Evolutionary conservation across 2,888 invertebrate species (phyloP).

Genomic region (Orthosia gracilis): DNA sequence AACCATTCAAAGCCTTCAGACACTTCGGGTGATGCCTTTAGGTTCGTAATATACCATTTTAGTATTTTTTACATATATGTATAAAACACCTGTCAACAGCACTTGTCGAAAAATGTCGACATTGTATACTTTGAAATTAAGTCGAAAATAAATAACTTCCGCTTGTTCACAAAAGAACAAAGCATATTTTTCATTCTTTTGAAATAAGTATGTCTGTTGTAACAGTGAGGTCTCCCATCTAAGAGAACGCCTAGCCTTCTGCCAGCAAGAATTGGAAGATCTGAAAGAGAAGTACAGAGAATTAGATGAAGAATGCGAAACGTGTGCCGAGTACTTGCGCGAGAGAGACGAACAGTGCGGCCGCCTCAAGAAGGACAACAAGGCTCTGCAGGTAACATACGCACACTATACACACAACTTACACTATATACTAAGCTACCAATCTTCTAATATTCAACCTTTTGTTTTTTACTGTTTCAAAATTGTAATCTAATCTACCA

Average conservation of each 20-base stretch:
- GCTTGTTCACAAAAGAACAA: background rate
- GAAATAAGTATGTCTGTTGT: slow-evolving; percentile 40
- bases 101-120: background rate
- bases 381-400: slow-evolving; percentile 76
- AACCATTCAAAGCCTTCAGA: slow-evolving; percentile 49
- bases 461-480: no score
- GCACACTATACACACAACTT: no score
- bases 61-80: background rate
- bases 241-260: slow-evolving; percentile 76
- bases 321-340: slow-evolving; percentile 80
- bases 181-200: background rate
- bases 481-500: no score
- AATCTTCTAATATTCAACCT: no score
- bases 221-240: slow-evolving; percentile 81
- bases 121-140: background rate
- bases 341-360: slow-evolving; percentile 83
- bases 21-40: slow-evolving; percentile 40
- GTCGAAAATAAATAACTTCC: background rate
- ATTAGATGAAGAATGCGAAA: slow-evolving; percentile 88
- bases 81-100: background rate
- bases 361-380: slow-evolving; percentile 78
- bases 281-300: slow-evolving; percentile 84
- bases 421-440: no score
- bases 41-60: slow-evolving; percentile 35
- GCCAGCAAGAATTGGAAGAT: slow-evolving; percentile 83